These are phyloP conservation scores for Pristionchus fissidentatus DNA, from an alignment of 2,888 invertebrate genomes.

Conservation along the genomic window DNA sequence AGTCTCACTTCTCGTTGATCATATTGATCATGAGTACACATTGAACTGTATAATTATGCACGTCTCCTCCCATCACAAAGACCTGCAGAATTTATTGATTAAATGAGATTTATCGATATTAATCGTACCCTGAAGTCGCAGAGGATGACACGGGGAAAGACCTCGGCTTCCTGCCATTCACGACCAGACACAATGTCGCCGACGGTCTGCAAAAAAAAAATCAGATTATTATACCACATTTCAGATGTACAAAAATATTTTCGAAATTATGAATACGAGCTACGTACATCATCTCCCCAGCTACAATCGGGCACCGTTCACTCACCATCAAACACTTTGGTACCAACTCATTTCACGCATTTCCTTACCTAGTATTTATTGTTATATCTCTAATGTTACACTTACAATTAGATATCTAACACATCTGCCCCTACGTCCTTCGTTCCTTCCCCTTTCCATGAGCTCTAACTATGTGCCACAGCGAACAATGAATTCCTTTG, in stretches of 20 bases:
- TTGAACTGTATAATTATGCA: slow-evolving; percentile 67
- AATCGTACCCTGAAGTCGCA: slow-evolving; percentile 71
- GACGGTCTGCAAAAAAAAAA: slow-evolving; percentile 52
- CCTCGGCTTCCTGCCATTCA: slow-evolving; percentile 76
- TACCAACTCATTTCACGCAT: no score
- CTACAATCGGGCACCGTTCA: no score
- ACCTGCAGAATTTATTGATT: slow-evolving; percentile 50
- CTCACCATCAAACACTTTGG: no score
- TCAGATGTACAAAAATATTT: no score
- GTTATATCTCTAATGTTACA: no score
- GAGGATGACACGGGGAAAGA: slow-evolving; percentile 77
- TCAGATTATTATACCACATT: neutral
- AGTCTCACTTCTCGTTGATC: slow-evolving; percentile 67
- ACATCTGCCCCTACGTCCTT: no score
- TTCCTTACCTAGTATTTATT: no score
- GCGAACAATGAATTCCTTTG: no score
- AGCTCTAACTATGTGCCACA: no score
- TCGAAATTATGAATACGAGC: no score
- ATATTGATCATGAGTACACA: slow-evolving; percentile 70
- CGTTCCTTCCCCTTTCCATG: no score
- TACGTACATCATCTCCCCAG: slow-evolving; percentile 63
- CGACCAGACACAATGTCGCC: slow-evolving; percentile 58
- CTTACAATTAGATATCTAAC: no score
- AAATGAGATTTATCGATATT: neutral
- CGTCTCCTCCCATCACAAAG: slow-evolving; percentile 62